Base-by-base conservation (phyloP, 2,888 invertebrate genomes). In the Stegophylla sp. region DNA sequence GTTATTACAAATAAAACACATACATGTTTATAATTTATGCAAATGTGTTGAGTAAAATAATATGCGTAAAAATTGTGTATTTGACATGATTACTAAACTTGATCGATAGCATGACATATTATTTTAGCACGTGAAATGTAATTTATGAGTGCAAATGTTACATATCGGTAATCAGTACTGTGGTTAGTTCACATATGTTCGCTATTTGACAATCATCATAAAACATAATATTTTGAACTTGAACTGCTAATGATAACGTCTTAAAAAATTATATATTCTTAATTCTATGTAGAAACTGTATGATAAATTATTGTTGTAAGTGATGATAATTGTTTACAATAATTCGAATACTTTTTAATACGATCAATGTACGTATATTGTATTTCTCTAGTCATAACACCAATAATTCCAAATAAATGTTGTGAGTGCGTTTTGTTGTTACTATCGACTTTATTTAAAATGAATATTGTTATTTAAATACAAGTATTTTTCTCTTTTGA, bases 201-300 rank as follows among this genome's bases (percentile, higher is more conserved):
- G 17, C 20, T 20, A 48, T 61, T 61, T 10, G 48, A 9, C 43
- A n/a, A 73, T 61, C 1, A 41, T 74, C 5, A 41, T 61, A 1
- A 15, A 48, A 48, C 45, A 61, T 20, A 41, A 15, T 61, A 61
- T 74, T 61, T 61, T 61, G 45, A 61, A 61, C 45, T 61, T 74
- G 48, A 74, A 61, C 45, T 48, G 4, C 12, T 28, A 15, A 28
- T 10, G 61, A 34, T 61, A 73, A 61, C 45, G 15, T 28, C 10
- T n/a, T 23, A 51, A 51, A 41, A 1, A n/a, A 51, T 28, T 28
- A 28, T 51, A n/a, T 12, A 69, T 20, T 13, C 28, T 69, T 69
- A 26, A 48, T 26, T 48, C 34, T 10, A 1, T 28, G n/a, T 7
- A 20, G 2, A 20, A 51, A 34, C 5, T 10, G 9, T 56, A 12